Base-by-base conservation (phyloP, 2,113 vertebrate genomes). In the Corvus cornix region DNA sequence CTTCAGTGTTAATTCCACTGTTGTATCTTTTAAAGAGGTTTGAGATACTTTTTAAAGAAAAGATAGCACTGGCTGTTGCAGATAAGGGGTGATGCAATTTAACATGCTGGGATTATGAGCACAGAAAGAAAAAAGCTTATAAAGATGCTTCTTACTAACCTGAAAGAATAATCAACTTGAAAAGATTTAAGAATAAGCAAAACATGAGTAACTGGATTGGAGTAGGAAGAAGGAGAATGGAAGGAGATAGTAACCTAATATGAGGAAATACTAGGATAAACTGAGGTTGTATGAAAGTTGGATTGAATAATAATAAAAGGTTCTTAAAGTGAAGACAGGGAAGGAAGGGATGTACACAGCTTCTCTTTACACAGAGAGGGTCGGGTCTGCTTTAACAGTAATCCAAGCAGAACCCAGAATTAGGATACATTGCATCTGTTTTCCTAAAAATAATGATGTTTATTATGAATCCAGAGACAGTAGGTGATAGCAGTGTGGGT, bases 401-500 rank as follows among this genome's bases (percentile, higher is more conserved):
- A 30, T 84, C 10, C 23, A 89, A 24, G 28, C 20, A 84, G 39
- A 14, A 74, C 16, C 9, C 39, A 46, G 55, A 62, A 44, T n/a
- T 53, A 43, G 12, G 7, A 46, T 58, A 16, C 4, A 14, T 37
- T 74, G 4, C 26, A 11, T 80, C 39, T 72, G 26, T 77, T 79
- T 85, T 56, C 49, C 11, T 87, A 19, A 39, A 18, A 28, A 18
- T 62, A 41, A 10, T 48, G 20, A 43, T 58, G n/a, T 37, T 77
- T 64, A 28, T 64, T 66, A 23, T 33, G n/a, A 94, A 74, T 56
- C 31, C n/a, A 74, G 55, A 84, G 37, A 41, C 12, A 59, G 19
- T 0, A 0, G 16, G 27, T 63, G 15, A 11, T 39, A 48, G 53
- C 30, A 77, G 27, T 46, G 14, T 63, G n/a, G 37, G 2, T 64